These are phyloP conservation scores for Acrobasis suavella DNA, from an alignment of 2,888 invertebrate genomes.

Conservation along the genomic window DNA sequence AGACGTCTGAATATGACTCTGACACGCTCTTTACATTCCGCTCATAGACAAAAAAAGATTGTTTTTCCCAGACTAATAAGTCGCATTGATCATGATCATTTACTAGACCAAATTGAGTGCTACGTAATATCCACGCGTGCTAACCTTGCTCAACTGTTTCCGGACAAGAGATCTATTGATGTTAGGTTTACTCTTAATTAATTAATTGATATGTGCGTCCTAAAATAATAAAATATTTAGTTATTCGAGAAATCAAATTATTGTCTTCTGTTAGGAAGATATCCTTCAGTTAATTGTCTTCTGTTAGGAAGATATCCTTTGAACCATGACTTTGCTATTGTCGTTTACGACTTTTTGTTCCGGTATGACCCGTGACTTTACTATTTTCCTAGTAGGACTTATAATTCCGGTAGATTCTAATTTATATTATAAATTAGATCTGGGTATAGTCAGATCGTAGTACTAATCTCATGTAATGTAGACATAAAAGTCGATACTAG, in stretches of 20 bases:
- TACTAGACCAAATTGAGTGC: conserved; percentile 42
- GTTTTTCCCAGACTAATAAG: conserved; percentile 36
- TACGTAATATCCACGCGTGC: conserved; percentile 30
- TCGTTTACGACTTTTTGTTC: conserved; percentile 4
- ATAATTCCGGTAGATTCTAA: not conserved
- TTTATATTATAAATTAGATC: not conserved
- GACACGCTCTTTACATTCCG: conserved; percentile 42
- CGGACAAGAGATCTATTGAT: conserved; percentile 9
- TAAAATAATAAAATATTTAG: not conserved
- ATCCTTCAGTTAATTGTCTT: too few relatives aligned
- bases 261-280: too few relatives aligned
- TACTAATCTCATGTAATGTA: conserved; percentile 1
- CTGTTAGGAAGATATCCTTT: conserved; percentile 8
- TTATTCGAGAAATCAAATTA: not conserved
- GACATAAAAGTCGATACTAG: not conserved
- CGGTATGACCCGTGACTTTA: too few relatives aligned
- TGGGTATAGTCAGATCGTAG: not conserved
- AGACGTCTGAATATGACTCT: conserved; percentile 43
- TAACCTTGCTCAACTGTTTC: conserved; percentile 3
- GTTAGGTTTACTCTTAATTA: conserved; percentile 8
- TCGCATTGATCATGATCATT: conserved; percentile 38
- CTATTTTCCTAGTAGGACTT: too few relatives aligned
- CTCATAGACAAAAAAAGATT: conserved; percentile 38
- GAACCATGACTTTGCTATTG: conserved; percentile 7
- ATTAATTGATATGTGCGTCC: not conserved